A percentile compares a stretch with the other conserved stretches of the same genome.
Conservation (phyloP, 1,140 invertebrate genomes). For the Cydia pomonella region DNA sequence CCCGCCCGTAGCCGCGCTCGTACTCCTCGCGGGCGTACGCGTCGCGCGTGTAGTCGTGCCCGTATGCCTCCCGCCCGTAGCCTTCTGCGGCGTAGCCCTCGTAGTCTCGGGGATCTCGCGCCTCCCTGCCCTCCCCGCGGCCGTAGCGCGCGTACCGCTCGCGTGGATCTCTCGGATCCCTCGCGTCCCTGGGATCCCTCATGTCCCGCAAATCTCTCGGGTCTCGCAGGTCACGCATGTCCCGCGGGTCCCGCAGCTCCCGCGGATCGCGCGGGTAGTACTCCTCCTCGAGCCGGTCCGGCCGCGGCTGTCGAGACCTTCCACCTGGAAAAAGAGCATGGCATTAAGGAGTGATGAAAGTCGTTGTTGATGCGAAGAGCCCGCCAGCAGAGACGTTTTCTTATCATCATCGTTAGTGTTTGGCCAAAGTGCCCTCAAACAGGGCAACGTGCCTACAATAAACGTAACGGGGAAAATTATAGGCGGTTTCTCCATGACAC, state of each 20-base stretch:
- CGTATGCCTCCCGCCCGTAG: constrained; percentile 45
- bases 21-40: constrained; percentile 48
- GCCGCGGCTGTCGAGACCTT: constrained; percentile 63
- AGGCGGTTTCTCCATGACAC: neutral
- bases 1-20: constrained; percentile 33
- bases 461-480: neutral
- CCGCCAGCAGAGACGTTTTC: constrained; percentile 16
- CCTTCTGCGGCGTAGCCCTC: constrained; percentile 55
- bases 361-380: neutral
- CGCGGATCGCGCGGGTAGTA: constrained; percentile 73
- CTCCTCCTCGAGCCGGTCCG: constrained; percentile 75
- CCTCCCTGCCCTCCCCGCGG: constrained; percentile 39
- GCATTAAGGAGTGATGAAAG: neutral
- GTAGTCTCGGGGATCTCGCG: constrained; percentile 42
- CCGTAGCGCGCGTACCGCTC: constrained; percentile 38
- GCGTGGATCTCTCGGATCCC: constrained; percentile 41
- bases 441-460: neutral
- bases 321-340: constrained; percentile 52
- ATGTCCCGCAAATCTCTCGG: constrained; percentile 54
- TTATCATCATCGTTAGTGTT: neutral
- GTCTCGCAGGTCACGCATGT: constrained; percentile 35
- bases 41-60: constrained; percentile 64
- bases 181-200: constrained; percentile 56
- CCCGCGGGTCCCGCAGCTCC: constrained; percentile 47
- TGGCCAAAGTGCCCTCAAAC: neutral